Conservation (phyloP, 2,888 invertebrate species). For the Keiferia lycopersicella region DNA sequence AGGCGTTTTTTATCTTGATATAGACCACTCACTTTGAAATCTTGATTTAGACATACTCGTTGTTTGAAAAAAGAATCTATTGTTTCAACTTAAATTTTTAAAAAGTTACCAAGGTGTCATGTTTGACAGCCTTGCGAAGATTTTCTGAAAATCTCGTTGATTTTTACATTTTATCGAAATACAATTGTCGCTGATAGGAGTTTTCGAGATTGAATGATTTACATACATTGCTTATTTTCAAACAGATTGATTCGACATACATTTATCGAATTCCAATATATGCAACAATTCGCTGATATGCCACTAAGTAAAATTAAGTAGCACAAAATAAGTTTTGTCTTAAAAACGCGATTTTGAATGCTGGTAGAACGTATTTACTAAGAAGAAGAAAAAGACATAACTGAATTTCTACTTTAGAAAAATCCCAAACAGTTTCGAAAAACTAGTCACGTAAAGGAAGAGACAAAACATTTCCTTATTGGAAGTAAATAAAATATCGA, state of each 20-base stretch:
- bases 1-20: too few species aligned
- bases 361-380: too few species aligned
- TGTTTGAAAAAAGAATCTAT: too few species aligned
- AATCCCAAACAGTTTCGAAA: background rate
- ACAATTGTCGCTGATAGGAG: background rate
- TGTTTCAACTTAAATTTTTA: too few species aligned
- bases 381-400: background rate
- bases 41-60: too few species aligned
- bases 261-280: background rate
- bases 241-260: background rate
- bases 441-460: slow-evolving; percentile 9
- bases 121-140: too few species aligned
- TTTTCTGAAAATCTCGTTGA: too few species aligned
- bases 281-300: too few species aligned
- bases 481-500: slow-evolving; percentile 18
- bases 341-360: too few species aligned
- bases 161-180: background rate
- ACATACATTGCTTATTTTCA: slow-evolving; percentile 1
- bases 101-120: too few species aligned
- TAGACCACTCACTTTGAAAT: too few species aligned
- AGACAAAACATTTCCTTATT: slow-evolving; percentile 12
- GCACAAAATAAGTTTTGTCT: too few species aligned
- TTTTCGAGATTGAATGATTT: background rate
- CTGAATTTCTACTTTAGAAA: background rate
- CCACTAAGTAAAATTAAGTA: background rate